Base-by-base conservation (phyloP, 1,140 invertebrate genomes). In the Zaprionus nigranus region DNA sequence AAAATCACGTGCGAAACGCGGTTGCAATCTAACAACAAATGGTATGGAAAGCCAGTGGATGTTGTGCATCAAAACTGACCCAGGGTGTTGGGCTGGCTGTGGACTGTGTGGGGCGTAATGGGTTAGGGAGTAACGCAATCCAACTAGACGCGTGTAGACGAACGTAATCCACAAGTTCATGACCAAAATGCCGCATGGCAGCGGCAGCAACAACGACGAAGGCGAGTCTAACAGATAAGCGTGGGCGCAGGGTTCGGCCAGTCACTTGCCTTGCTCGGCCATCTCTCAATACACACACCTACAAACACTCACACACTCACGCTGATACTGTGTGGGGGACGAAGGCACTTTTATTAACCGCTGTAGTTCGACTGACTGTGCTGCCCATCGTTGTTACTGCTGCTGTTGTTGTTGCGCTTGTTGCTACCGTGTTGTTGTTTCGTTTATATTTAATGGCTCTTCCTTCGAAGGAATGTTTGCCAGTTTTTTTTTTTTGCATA, bases 381-480 rank as follows among this genome's bases (percentile, higher is more conserved):
- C 28, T 58, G 70, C 20, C 17, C 43, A 53, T 59, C 63, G 34
- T 59, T 65, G 36, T 67, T 56, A 30, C 63, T 81, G 69, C 62
- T 82, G 56, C 77, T 79, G 43, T 15, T 56, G 79, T 63, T 68
- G 59, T 77, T 34, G 30, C 5, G 15, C 5, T n/a, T 46, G 6
- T 46, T 9, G 30, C 30, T 30, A 30, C 9, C 22, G 57, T 58
- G 62, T 62, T 68, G 66, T 63, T 75, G 72, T 70, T 81, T 60
- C 66, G 63, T 75, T 11, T 51, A 4, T 73, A 20, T 56, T 63
- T 24, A 63, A 20, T 43, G 46, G 81, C 81, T 87, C 84, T 76
- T 87, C 84, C 85, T 87, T 87, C 67, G 62, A 84, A 79, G 84
- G 83, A 88, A 90, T 87, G 74, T 81, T 87, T 43, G 54, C 51